Base-by-base conservation (phyloP, 2,888 invertebrate species). In the Agrilus mali region DNA sequence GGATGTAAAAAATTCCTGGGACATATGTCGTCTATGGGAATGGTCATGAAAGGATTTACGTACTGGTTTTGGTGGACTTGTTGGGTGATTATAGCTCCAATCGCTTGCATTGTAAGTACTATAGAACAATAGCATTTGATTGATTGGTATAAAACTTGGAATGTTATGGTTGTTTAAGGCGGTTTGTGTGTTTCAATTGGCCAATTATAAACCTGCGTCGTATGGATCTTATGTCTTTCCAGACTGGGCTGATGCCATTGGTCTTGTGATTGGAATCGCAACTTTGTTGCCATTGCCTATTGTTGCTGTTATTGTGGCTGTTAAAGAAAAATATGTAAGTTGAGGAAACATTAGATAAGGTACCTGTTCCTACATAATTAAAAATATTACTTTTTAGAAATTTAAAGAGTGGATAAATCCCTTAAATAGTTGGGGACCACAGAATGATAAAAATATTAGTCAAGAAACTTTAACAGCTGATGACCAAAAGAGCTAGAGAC, bases 191-290 rank as follows among this genome's bases (percentile, higher is more conserved):
- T 87, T 87, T 62, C 80, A 83, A 42, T 78, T 85, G 69, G 61
- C 71, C 5, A 77, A 79, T 49, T 82, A 82, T 71, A 61, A 68
- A 14, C 63, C 78, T 1, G 77, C 82, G 0, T 56, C 63, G 5
- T 86, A 85, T 57, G 80, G 74, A 36, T 68, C 68, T 41, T 81
- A 84, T 54, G 59, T 61, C 8, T 88, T 85, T 61, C 86, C 86
- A 0, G 49, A 60, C 10, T 84, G 82, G 73, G 83, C 86, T 12
- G 77, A 82, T 50, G 61, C 69, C 1, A 60, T 86, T 22, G 87
- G 87, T 5, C 82, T 83, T 77, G 57, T 76, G 38, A 76, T 88
- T 42, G 83, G 86, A 0, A 50, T 80, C 2, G 68, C 80, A 2
- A 86, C 87, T 0, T 67, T 88, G 2, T 55, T 76, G 0, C 74